Evolutionary conservation across 2,888 invertebrate species (phyloP).

Genomic region (Scelioninae gen. 1): DNA sequence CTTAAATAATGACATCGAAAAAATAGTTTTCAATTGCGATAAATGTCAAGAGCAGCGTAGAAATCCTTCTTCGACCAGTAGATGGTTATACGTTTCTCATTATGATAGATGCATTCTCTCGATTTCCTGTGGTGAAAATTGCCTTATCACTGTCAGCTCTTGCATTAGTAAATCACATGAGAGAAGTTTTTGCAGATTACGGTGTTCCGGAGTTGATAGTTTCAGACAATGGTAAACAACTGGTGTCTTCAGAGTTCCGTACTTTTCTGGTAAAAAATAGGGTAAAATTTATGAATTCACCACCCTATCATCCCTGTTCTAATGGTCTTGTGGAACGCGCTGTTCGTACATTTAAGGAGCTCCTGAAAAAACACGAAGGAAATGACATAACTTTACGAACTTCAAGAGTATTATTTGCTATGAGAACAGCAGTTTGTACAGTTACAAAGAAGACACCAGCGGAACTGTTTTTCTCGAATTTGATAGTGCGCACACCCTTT

Average conservation of each 20-base stretch:
- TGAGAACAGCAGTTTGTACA: not conserved
- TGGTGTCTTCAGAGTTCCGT: slow-evolving; percentile 18
- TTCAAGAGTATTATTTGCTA: not conserved
- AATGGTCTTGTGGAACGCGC: slow-evolving; percentile 10
- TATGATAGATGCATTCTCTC: slow-evolving; percentile 19
- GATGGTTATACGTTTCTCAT: slow-evolving; percentile 14
- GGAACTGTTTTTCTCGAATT: no score
- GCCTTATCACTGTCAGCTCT: slow-evolving; percentile 27
- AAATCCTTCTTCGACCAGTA: slow-evolving; percentile 28
- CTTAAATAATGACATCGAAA: no score
- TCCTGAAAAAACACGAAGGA: not conserved
- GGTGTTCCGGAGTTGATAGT: slow-evolving; percentile 7
- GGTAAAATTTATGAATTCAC: slow-evolving; percentile 9
- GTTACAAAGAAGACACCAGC: no score
- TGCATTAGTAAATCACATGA: not conserved
- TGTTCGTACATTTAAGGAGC: slow-evolving; percentile 10
- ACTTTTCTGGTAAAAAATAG: slow-evolving; percentile 7
- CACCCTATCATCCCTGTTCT: slow-evolving; percentile 17
- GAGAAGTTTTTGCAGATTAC: slow-evolving; percentile 24
- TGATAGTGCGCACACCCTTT: no score
- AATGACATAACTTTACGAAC: not conserved
- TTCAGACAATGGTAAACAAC: slow-evolving; percentile 16
- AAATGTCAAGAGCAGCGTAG: no score
- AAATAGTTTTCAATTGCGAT: no score
- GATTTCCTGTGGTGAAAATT: slow-evolving; percentile 9